Evolutionary conservation across 2,113 vertebrate genomes (phyloP), one percentile per base, ranked within the genome.

Genomic region (Phylloscopus whistleri): DNA sequence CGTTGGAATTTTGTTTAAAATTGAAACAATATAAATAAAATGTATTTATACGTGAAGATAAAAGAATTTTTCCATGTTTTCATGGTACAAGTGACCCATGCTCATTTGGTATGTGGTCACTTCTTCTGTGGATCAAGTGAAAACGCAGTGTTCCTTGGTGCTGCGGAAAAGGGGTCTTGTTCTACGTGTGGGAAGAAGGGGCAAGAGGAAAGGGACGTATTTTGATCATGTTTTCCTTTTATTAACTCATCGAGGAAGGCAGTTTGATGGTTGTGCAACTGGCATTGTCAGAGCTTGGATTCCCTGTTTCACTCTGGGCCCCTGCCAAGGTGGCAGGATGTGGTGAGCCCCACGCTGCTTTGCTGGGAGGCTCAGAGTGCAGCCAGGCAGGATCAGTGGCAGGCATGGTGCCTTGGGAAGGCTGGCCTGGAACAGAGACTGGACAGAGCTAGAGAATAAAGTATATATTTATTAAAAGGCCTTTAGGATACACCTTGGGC

Each of bases 1-100:
- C 18, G 9, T 43, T 68, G 96, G 97, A 97, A 97, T 97, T 94
- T 68, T 97, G 97, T 97, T 97, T 97, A 96, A 91, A 97, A 96
- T 88, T 73, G 75, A 93, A 96, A 84, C 82, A 90, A 76, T 94
- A 80, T 91, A 97, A 97, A 97, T 96, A 95, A 96, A 82, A 95
- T 78, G 62, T 76, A 91, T 88, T 96, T 96, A 82, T 86, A 67
- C 15, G 2, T 97, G 91, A 95, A 95, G 72, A 81, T 84, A 87
- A 64, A 92, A 81, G 77, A 94, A 44, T 81, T 85, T 95, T 96
- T 93, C 84, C 91, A 18, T 84, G 86, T 13, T 85, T 66, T 86
- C 64, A 62, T 52, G 48, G 37, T 88, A 37, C 5, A 0, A 51
- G 62, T 81, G 60, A 74, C 58, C 93, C 46, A 8, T 43, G 52